Percentiles rank a stretch among this genome's conserved stretches.
Evolutionary conservation across 2,113 vertebrate genomes (phyloP).

Genomic region (Capra hircus): DNA sequence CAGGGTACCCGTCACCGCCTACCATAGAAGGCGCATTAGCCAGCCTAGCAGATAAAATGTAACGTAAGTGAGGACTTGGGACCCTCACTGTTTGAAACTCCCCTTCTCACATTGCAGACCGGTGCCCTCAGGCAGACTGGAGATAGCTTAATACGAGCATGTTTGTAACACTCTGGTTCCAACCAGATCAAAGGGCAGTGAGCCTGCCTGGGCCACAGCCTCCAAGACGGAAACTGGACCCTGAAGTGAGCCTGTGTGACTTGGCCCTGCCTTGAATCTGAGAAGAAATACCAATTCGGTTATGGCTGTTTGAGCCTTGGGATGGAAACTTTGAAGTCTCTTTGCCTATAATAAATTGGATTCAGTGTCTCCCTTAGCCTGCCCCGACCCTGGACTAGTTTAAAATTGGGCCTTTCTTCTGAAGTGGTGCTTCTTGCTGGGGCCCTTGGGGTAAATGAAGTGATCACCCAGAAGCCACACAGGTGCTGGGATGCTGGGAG

Average conservation of each 20-base stretch:
- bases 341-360: slow-evolving; percentile 61
- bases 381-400: slow-evolving; percentile 37
- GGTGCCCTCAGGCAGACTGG: slow-evolving; percentile 41
- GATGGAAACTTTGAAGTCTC: slow-evolving; percentile 73
- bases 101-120: slow-evolving; percentile 10
- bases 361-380: slow-evolving; percentile 45
- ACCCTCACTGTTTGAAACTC: background rate
- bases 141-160: slow-evolving; percentile 48
- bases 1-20: background rate
- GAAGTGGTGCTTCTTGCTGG: background rate
- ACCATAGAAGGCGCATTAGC: background rate
- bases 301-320: slow-evolving; percentile 61
- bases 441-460: background rate
- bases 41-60: background rate
- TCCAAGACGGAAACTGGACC: background rate
- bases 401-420: slow-evolving; percentile 63
- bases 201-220: background rate
- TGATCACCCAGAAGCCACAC: rapidly evolving
- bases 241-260: background rate
- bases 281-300: slow-evolving; percentile 57
- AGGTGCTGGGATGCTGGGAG: background rate
- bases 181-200: slow-evolving; percentile 55
- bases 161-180: slow-evolving; percentile 54
- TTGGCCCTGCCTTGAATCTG: slow-evolving; percentile 33
- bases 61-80: background rate